Percentiles rank a stretch among this genome's conserved stretches.
Conservation (phyloP, 2,113 vertebrate genomes). For the Bubo bubo region DNA sequence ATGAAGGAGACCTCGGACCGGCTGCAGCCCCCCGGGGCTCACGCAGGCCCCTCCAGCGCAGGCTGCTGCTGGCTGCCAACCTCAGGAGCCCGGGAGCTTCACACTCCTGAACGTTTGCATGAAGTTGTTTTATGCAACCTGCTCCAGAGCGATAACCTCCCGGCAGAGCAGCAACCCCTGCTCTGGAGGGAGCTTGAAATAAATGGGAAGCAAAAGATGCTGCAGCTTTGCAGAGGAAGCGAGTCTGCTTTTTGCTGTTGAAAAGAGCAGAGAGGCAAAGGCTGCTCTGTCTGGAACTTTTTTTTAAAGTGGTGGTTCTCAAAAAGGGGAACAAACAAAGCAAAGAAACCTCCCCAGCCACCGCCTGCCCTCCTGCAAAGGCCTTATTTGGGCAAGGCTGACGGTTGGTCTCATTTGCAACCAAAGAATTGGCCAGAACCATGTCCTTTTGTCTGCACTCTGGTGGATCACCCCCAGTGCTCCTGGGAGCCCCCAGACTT, state of each 20-base stretch:
- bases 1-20: rapidly evolving
- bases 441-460: rapidly evolving
- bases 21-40: rapidly evolving
- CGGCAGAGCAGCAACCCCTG: not conserved
- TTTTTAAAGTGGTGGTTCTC: not conserved
- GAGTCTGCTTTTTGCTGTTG: not conserved
- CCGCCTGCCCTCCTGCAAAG: not conserved
- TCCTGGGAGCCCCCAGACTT: not conserved
- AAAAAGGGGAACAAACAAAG: conserved; percentile 54
- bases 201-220: not conserved
- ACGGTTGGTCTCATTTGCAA: not conserved
- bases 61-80: not conserved
- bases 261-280: not conserved
- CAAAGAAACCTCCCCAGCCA: not conserved
- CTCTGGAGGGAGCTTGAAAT: not conserved
- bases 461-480: not conserved
- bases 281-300: not conserved
- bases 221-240: not conserved
- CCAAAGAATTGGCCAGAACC: not conserved
- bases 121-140: not conserved
- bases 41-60: not conserved
- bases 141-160: not conserved
- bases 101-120: not conserved
- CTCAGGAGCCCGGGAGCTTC: not conserved
- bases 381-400: conserved; percentile 37